Percentiles rank a stretch among this genome's conserved stretches.
Conservation (phyloP, 2,113 vertebrate genomes). For the Cephalopterus ornatus region DNA sequence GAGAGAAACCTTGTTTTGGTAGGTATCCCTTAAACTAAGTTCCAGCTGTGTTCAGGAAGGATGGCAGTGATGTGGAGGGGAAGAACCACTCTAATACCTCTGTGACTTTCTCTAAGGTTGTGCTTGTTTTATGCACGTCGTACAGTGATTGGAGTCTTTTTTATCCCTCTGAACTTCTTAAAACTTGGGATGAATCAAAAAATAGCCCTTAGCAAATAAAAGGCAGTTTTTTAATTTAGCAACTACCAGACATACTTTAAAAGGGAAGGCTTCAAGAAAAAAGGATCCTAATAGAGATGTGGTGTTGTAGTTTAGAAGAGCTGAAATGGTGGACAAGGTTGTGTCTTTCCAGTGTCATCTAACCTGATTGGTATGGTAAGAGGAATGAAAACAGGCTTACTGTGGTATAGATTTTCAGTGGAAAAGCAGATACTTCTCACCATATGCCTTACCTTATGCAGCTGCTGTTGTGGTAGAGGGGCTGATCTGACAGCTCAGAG, state of each 20-base stretch:
- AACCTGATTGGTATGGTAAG: background rate
- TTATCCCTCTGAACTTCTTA: background rate
- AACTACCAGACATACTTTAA: constrained; percentile 43
- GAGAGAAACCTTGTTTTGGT: background rate
- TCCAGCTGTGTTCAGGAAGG: background rate
- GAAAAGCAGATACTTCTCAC: background rate
- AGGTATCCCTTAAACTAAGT: background rate
- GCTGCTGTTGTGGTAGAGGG: background rate
- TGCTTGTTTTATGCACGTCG: background rate
- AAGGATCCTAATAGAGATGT: background rate
- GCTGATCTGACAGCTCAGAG: background rate
- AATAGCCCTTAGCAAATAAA: constrained; percentile 38
- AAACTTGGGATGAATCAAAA: constrained; percentile 48
- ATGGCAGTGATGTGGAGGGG: background rate
- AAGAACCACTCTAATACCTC: background rate
- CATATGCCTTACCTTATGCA: background rate
- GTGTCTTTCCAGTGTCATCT: background rate
- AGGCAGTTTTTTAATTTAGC: constrained; percentile 8
- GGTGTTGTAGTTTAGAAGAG: background rate
- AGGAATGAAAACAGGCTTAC: background rate
- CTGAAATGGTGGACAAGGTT: background rate
- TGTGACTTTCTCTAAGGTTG: background rate
- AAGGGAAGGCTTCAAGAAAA: constrained; percentile 49
- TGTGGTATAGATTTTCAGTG: background rate
- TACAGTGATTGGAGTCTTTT: background rate